These are phyloP conservation scores for Podiceps cristatus DNA, from an alignment of 2,113 vertebrate species.

Conservation along the genomic window DNA sequence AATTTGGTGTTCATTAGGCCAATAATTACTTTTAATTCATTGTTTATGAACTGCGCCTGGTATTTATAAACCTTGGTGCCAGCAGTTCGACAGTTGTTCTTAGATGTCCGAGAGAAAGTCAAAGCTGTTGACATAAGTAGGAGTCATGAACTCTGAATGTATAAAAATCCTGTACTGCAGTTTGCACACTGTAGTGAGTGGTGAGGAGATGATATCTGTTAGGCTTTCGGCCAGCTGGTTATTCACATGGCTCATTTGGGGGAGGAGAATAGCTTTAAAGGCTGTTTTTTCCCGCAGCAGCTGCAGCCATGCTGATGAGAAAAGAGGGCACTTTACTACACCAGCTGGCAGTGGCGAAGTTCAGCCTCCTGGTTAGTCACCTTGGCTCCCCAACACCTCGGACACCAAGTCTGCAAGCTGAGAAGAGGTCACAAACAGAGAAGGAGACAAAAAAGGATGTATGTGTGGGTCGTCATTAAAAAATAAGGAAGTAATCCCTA, in stretches of 20 bases:
- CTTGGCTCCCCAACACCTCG: accelerated
- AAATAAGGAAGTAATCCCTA: background rate
- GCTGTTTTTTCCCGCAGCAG: background rate
- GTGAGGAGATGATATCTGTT: background rate
- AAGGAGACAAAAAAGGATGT: background rate
- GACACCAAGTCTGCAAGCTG: background rate
- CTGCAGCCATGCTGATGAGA: background rate
- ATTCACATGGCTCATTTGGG: background rate
- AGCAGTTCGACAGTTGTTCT: constrained; percentile 5
- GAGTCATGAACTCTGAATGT: constrained; percentile 4
- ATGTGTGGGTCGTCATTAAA: background rate
- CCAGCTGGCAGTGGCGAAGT: background rate
- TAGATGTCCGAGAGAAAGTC: constrained; percentile 19
- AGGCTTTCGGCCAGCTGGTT: background rate
- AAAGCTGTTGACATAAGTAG: constrained; percentile 24
- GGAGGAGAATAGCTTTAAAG: background rate
- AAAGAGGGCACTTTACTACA: background rate
- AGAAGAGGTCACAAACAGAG: background rate
- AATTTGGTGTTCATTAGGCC: background rate
- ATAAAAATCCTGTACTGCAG: background rate
- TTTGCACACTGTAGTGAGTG: background rate
- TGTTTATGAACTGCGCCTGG: background rate
- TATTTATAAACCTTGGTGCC: constrained; percentile 33
- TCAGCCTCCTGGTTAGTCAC: background rate
- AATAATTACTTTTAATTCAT: constrained; percentile 21